Evolutionary conservation across 1,140 invertebrate species (phyloP), one percentile per base, ranked within the genome.

Genomic region (Trachelipus rathkii): DNA sequence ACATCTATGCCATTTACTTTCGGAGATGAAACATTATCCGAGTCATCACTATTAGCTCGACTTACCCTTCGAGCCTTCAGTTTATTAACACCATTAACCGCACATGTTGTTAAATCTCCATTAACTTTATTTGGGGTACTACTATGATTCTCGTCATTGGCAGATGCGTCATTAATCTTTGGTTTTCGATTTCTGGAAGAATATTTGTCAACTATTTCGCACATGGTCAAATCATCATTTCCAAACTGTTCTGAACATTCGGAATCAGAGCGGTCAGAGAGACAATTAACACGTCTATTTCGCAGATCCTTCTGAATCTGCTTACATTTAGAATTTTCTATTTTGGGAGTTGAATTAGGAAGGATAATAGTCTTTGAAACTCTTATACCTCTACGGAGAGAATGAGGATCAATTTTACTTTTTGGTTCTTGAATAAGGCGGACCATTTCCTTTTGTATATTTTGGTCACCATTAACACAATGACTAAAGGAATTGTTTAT

Each of bases 1-100:
- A 71, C 72, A 43, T 81, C 80, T 66, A 78, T 43, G 75, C 80
- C 80, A 77, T 81, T 81, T 74, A 50, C 74, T 71, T 73, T 81
- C 45, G 77, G 78, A 7, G 44, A 60, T 23, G 73, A 77, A 44
- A 75, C 78, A 70, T 68, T 60, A 67, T 81, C 80, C 45, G 77
- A 78, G 45, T 81, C 80, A 67, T 81, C 80, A 73, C 80, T 81
- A 50, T 77, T 75, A 33, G 77, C 46, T 44, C 75, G 73, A 19
- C 80, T 78, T 23, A 77, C 67, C 43, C 77, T 77, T 66, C 77
- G 77, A 72, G 76, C 77, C 43, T 81, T 81, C 7, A 77, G 74
- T 67, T 78, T 81, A 67, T 77, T 74, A 74, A 70, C 70, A 43
- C 75, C 75, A 77, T 78, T 78, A 5, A 77, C 72, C 11, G 78